phyloP scores from a whole-genome alignment of 2,797 vertebrate genomes.

The Enteromius mattozi region DNA sequence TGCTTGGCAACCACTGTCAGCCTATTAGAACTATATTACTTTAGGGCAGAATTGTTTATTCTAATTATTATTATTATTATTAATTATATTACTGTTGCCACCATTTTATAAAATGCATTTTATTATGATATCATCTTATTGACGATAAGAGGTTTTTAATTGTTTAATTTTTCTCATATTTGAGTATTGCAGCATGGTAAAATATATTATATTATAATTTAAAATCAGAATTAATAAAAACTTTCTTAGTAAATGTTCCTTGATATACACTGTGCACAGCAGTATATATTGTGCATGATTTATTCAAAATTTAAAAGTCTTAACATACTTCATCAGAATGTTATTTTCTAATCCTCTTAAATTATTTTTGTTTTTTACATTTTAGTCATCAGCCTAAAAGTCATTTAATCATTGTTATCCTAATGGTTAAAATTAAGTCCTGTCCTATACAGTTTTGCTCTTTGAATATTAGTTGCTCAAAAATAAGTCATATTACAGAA shows the following conservation, averaged over 20 bases:
- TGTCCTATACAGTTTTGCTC: not conserved
- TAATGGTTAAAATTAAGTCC: not conserved
- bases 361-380: not conserved
- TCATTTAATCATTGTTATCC: not conserved
- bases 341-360: not conserved
- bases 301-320: not conserved
- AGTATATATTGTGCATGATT: not conserved
- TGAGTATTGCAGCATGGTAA: not conserved
- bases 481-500: not conserved
- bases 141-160: not conserved
- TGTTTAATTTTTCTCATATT: not conserved
- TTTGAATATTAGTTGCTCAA: not conserved
- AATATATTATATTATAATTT: not conserved
- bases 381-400: not conserved
- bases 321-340: not conserved
- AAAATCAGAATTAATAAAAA: not conserved
- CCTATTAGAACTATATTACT: not conserved
- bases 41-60: not conserved
- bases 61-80: not conserved
- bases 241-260: not conserved
- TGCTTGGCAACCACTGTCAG: slow-evolving; percentile 7
- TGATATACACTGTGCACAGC: not conserved
- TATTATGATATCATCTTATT: not conserved
- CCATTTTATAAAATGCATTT: slow-evolving; percentile 10
- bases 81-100: not conserved